Conservation (phyloP, 2,113 vertebrate species). For the Lanius collurio region DNA sequence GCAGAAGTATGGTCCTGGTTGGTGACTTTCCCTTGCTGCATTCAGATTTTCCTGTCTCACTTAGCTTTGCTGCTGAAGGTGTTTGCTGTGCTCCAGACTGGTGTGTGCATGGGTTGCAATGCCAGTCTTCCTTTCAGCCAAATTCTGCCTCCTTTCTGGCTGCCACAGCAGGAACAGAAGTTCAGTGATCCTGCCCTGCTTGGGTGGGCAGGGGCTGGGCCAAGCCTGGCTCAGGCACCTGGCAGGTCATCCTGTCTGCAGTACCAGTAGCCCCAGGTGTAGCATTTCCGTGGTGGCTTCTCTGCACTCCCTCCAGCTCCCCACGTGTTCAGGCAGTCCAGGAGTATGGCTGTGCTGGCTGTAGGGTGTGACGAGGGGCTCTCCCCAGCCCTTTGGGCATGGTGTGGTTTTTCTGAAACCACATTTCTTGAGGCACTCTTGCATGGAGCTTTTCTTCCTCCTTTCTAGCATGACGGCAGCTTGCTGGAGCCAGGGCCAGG, state of each 20-base stretch:
- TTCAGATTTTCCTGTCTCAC: neutral
- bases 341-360: neutral
- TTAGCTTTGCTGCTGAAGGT: neutral
- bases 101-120: rapidly evolving
- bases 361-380: neutral
- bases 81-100: neutral
- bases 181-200: neutral
- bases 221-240: neutral
- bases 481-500: neutral
- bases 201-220: neutral
- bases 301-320: neutral
- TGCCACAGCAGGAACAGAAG: neutral
- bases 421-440: neutral
- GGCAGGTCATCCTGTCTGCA: neutral
- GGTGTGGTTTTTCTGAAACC: neutral
- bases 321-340: neutral
- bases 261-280: neutral
- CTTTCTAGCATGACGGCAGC: neutral
- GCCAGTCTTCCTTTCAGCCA: neutral
- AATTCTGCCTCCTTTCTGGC: neutral
- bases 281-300: neutral
- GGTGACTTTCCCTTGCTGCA: neutral
- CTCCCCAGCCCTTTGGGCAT: neutral
- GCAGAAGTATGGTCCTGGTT: neutral
- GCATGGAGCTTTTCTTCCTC: neutral